Evolutionary conservation across 2,113 vertebrate species (phyloP), one percentile per base, ranked within the genome.

Genomic region (Nibea albiflora): DNA sequence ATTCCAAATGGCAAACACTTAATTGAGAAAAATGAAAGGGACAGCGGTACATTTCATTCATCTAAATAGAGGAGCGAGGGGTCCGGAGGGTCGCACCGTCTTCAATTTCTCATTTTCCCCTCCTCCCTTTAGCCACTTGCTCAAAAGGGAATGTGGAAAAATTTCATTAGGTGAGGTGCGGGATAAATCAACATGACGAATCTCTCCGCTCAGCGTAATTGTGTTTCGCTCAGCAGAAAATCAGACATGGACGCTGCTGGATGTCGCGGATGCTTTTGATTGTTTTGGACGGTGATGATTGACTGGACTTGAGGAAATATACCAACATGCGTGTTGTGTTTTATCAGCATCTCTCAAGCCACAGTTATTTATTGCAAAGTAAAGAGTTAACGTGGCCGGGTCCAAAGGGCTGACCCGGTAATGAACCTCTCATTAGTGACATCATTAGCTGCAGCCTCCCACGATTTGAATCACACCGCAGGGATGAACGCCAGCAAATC

Each of bases 111-210:
- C 85, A 24, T 80, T 54, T 3, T 17, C 52, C 28, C 16, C 42
- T 44, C 57, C 47, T 56, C 72, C 68, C 76, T 84, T 78, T 70
- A 78, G 63, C 86, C 71, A 77, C 77, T 89, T 84, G 68, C 91
- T 86, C 80, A 64, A 78, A 84, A 68, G 83, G 72, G 85, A 90
- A 88, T 78, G 88, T 88, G 86, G 86, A 74, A 75, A 93, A 91
- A 94, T 92, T 93, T 90, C 91, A 94, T 94, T 90, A 91, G 77
- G 84, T 86, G 87, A 89, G 73, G 47, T 52, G 73, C 16, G 63
- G 84, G 86, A 94, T 94, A 88, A 94, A 94, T 95, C 91, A 93
- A 87, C 78, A 80, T 92, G 93, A 95, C 80, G 67, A 93, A 95
- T 92, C 81, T 90, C 78, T 78, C 66, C 2, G 76, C 73, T 88